Evolutionary conservation across 2,797 vertebrate genomes (phyloP).

Genomic region (Thamnophis elegans): DNA sequence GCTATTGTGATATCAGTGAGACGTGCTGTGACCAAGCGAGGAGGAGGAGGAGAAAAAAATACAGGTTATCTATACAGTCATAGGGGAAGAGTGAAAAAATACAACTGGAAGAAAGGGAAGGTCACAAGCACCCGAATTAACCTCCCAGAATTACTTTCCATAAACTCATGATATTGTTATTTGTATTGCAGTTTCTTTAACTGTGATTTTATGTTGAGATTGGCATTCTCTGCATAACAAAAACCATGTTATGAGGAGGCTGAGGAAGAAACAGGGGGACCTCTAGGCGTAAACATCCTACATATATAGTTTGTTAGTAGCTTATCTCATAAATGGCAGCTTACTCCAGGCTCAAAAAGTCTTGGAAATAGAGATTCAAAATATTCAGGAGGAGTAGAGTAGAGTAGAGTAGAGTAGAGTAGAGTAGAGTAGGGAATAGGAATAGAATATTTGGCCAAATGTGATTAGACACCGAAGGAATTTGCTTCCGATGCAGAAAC

Average conservation of each 20-base stretch:
- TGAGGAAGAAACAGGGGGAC: background rate
- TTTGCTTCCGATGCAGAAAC: background rate
- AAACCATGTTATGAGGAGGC: background rate
- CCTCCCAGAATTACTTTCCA: background rate
- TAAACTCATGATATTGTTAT: background rate
- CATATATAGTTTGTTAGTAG: background rate
- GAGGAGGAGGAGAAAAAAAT: background rate
- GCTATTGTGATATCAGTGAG: background rate
- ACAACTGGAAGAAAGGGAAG: background rate
- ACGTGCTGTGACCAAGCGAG: background rate
- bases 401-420: background rate
- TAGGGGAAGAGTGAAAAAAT: background rate
- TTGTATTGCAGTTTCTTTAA: background rate
- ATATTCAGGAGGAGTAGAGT: background rate
- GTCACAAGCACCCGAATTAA: background rate
- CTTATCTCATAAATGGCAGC: background rate
- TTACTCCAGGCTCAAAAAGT: background rate
- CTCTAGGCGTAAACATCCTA: background rate
- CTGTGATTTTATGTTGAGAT: background rate
- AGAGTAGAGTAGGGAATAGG: too few relatives aligned
- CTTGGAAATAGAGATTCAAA: background rate
- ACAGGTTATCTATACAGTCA: background rate
- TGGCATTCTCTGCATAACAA: background rate
- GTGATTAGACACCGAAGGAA: background rate
- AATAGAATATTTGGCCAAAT: background rate